Base-by-base conservation (phyloP, 2,113 vertebrate genomes). In the Perognathus longimembris region DNA sequence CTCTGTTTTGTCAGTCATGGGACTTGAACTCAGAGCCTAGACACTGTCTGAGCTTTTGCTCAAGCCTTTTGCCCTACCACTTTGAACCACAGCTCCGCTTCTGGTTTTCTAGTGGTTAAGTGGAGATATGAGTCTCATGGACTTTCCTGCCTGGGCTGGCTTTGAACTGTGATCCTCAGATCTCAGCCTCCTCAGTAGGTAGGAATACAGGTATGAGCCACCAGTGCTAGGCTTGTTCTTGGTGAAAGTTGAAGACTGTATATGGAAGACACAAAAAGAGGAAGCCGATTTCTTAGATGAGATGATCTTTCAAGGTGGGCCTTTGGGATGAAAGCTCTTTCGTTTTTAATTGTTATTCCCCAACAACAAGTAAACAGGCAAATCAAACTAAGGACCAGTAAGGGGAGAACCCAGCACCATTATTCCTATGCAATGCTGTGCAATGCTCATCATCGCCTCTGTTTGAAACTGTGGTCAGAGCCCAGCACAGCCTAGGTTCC, bases 211-310 rank as follows among this genome's bases (percentile, higher is more conserved):
- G 50, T 17, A 15, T 54, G 50, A 54, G 50, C 50, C 17, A 54
- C 45, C 17, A 54, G 14, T 17, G 50, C 17, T 54, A 54, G 50
- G 15, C 17, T 54, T 54, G 45, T 81, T 69, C 3, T 59, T 36
- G 30, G 36, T 76, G 45, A 26, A 63, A 40, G 14, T 59, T 32
- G 42, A 76, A 86, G 71, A n/a, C 36, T 88, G 36, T 84, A 76
- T 80, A 17, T 82, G n/a, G 42, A 36, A 79, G 30, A 36, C 34
- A 38, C 18, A 80, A 66, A 59, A 84, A 64, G 40, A 74, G 38
- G 30, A 64, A 85, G 28, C 26, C 73, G 24, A 71, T 57, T 57
- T 78, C 45, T 87, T 90, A n/a, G 30, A 89, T 91, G 18, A 69
- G 36, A 7, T 50, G 11, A 40, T 59, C 28, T 21, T 86, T 28